phyloP scores from a whole-genome alignment of 2,888 invertebrate genomes.

The Torymus tubicola region DNA sequence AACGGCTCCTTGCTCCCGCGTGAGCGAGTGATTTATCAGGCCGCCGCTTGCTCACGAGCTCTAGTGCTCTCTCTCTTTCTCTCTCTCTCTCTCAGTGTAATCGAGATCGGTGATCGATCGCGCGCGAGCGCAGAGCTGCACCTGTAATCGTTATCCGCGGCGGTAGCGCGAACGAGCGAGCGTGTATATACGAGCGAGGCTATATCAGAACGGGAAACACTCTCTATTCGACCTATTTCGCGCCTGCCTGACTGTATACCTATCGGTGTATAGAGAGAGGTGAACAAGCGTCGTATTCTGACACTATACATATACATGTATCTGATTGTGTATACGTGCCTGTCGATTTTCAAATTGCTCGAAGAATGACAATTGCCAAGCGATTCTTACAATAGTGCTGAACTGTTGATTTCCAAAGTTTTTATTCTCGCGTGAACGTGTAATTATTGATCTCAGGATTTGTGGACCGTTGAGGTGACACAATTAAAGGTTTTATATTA shows the following conservation, averaged over 20 bases:
- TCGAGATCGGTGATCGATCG: conserved; percentile 50
- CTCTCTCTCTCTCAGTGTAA: conserved; percentile 13
- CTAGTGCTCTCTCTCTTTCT: background rate
- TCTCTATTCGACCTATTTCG: conserved; percentile 49
- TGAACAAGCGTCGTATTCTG: no score
- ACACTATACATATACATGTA: no score
- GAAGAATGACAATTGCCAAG: no score
- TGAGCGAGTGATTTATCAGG: conserved; percentile 53
- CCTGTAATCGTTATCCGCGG: conserved; percentile 44
- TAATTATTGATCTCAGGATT: no score
- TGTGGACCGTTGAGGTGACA: no score
- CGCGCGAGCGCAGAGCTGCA: conserved; percentile 7
- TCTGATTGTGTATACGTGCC: no score
- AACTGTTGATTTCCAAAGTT: no score
- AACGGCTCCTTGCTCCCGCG: conserved; percentile 20
- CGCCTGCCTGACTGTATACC: background rate
- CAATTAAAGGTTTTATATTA: no score
- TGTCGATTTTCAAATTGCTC: no score
- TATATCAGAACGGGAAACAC: conserved; percentile 46
- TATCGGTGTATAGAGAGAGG: no score
- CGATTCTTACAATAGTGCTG: no score
- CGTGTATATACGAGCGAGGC: background rate
- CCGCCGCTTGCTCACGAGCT: background rate
- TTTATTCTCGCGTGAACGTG: no score
- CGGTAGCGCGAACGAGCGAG: conserved; percentile 1